A percentile compares a stretch with the other conserved stretches of the same genome.
Evolutionary conservation across 2,888 invertebrate genomes (phyloP).

Genomic region (Ophion ellenae): DNA sequence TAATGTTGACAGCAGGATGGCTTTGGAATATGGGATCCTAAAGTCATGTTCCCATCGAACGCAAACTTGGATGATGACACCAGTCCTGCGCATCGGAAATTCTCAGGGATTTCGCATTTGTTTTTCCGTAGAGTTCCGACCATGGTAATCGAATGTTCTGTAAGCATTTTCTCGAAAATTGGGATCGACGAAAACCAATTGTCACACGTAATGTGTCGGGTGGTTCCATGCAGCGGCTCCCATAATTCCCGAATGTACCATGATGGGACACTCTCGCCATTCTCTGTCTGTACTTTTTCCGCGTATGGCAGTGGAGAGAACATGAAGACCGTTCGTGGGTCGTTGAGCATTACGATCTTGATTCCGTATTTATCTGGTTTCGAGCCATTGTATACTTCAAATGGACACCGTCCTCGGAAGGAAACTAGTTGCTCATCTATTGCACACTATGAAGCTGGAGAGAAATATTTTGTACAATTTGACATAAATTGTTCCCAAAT

Average conservation of each 20-base stretch:
- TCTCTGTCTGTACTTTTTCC: not conserved
- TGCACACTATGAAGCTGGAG: conserved; percentile 64
- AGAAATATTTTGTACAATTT: not conserved
- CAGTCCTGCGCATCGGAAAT: not conserved
- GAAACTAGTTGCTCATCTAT: conserved; percentile 72
- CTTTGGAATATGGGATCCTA: no score
- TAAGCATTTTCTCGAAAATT: conserved; percentile 56
- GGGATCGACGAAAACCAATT: conserved; percentile 65
- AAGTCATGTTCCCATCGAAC: no score
- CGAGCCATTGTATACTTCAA: conserved; percentile 63
- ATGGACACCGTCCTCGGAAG: conserved; percentile 65
- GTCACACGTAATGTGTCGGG: conserved; percentile 22
- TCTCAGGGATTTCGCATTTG: conserved; percentile 40
- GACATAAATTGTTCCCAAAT: conserved; percentile 2
- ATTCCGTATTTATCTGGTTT: conserved; percentile 73
- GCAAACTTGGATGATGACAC: no score
- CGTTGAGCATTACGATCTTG: conserved; percentile 56
- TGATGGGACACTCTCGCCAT: not conserved
- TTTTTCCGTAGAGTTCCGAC: conserved; percentile 69
- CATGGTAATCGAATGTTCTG: conserved; percentile 59
- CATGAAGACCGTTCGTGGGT: not conserved
- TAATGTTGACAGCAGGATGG: no score
- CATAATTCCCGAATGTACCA: not conserved
- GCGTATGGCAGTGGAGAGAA: not conserved
- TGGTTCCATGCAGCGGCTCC: conserved; percentile 51